phyloP scores from a whole-genome alignment of 2,113 vertebrate genomes.

The Menidia beryllina region DNA sequence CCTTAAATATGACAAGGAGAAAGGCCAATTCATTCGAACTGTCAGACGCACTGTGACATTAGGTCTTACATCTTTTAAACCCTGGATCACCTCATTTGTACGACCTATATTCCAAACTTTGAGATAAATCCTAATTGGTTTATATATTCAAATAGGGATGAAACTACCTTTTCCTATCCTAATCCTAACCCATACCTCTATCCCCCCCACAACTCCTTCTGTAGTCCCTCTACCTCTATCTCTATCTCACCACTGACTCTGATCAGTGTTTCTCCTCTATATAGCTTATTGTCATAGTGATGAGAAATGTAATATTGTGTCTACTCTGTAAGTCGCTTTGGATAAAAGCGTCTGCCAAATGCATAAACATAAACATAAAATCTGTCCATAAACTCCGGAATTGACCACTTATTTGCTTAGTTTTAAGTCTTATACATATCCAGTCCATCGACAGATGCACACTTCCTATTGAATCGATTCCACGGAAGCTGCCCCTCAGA shows the following conservation, averaged over 20 bases:
- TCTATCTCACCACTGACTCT: no score
- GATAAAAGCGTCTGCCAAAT: no score
- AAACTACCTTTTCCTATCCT: background rate
- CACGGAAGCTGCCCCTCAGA: background rate
- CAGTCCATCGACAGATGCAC: background rate
- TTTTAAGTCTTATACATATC: background rate
- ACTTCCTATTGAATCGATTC: background rate
- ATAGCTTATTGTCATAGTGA: no score
- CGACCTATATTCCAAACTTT: background rate
- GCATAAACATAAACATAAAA: no score
- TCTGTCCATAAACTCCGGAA: background rate
- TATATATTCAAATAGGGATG: background rate
- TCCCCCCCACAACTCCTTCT: no score
- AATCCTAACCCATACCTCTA: no score
- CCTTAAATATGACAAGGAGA: background rate
- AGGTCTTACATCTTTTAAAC: background rate
- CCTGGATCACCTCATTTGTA: background rate
- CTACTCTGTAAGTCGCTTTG: no score
- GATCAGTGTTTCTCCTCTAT: no score
- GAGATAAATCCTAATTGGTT: conserved; percentile 1
- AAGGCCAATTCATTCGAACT: background rate
- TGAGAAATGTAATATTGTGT: no score
- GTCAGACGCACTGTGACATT: background rate
- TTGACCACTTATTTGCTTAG: background rate
- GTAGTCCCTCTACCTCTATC: no score